A percentile compares a stretch with the other conserved stretches of the same genome.
These are phyloP conservation scores for human (Homo sapiens) DNA, from an alignment of 2,113 vertebrate species.

Conservation along the genomic window GRCh38 chr2:208286001-208286500, in stretches of 20 bases:
- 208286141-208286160: background rate
- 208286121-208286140: background rate
- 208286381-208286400: background rate
- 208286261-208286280: background rate
- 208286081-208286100: background rate
- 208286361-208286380: background rate
- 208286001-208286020: slow-evolving; percentile 24
- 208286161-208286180: background rate
- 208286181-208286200: background rate
- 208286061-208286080: background rate
- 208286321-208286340: background rate
- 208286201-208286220: background rate
- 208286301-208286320: background rate
- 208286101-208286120: background rate
- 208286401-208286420: background rate
- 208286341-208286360: slow-evolving; percentile 30
- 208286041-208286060: slow-evolving; percentile 3
- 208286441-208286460: background rate
- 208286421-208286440: background rate
- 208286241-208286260: background rate
- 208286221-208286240: slow-evolving; percentile 10
- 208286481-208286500: slow-evolving; percentile 11
- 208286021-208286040: slow-evolving; percentile 22
- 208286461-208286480: background rate
- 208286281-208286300: background rate